Base-by-base conservation (phyloP, 30 jellyfish, hydroid and myxozoan genomes). In the Pelagia noctiluca region DNA sequence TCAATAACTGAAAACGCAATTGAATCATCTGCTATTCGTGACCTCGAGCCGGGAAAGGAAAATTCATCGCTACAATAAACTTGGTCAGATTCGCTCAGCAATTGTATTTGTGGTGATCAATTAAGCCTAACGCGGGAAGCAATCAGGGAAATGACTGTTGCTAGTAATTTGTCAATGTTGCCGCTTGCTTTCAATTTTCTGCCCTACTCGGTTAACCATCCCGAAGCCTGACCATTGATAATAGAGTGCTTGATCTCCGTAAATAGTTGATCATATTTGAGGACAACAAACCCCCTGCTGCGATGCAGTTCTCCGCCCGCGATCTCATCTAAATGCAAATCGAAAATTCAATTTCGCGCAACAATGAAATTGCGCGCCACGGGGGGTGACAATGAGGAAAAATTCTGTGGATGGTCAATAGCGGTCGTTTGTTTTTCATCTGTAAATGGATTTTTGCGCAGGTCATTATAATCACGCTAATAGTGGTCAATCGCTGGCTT, bases 71-170 rank as follows among this genome's bases (percentile, higher is more conserved):
- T 35, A 29, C 82, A 46, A 54, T 61, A 25, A 70, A 23, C 49
- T 71, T 82, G 62, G 21, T 19, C 2, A 52, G 4, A 52, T 10
- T 52, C 57, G 50, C 78, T 54, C 73, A 83, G 60, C 10, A 35
- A 82, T 82, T 82, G 48, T 49, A 71, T 82, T 82, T 47, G 92
- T 70, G 92, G 92, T 48, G 69, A 25, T 11, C 70, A 71, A 82
- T 46, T 52, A 28, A 68, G 57, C 23, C 73, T 68, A 82, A 82
- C 35, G 42, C 80, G 92, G 92, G 92, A 82, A 60, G 86, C 92
- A 82, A 82, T 82, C 71, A 61, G 71, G 92, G 92, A 82, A 82
- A 82, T 82, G 47, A 57, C 38, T 53, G 75, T 50, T 24, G 23
- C 62, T 64, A 28, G 26, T 42, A 35, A 57, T 69, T 62, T 63